Percentiles rank a stretch among this genome's conserved stretches.
These are phyloP conservation scores for Clarias fuscus DNA, from an alignment of 2,797 vertebrate genomes.

Conservation along the genomic window DNA sequence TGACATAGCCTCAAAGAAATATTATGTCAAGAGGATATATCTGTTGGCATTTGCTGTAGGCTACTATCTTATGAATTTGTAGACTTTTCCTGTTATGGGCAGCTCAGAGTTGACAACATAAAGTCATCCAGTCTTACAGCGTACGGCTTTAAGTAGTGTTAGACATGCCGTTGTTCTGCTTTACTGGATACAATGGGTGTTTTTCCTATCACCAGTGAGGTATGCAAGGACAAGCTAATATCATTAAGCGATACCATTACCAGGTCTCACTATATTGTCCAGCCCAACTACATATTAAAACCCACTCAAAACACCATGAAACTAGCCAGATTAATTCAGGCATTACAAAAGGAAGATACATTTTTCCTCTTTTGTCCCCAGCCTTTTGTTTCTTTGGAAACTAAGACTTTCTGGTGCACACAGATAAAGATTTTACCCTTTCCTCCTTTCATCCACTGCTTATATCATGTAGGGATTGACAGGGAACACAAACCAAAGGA, in stretches of 20 bases:
- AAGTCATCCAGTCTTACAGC: not conserved
- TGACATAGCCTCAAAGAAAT: not conserved
- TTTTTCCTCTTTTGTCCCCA: not conserved
- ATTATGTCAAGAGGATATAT: not conserved
- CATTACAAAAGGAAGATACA: not conserved
- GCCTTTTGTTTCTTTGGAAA: not conserved
- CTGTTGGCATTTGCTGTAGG: not conserved
- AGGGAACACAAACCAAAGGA: no score
- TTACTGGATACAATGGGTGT: not conserved
- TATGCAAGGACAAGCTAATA: not conserved
- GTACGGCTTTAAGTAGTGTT: not conserved
- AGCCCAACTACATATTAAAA: not conserved
- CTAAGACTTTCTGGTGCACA: not conserved
- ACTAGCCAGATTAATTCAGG: not conserved
- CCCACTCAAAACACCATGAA: not conserved
- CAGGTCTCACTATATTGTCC: not conserved
- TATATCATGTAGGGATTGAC: no score
- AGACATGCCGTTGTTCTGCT: not conserved
- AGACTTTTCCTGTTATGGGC: not conserved
- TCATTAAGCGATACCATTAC: not conserved
- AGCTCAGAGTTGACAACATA: not conserved
- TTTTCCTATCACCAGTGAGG: not conserved
- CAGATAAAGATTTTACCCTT: no score
- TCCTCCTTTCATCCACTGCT: no score
- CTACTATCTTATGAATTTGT: not conserved